These are phyloP conservation scores for Pheosia gnoma DNA, from an alignment of 2,888 invertebrate genomes.

Conservation along the genomic window DNA sequence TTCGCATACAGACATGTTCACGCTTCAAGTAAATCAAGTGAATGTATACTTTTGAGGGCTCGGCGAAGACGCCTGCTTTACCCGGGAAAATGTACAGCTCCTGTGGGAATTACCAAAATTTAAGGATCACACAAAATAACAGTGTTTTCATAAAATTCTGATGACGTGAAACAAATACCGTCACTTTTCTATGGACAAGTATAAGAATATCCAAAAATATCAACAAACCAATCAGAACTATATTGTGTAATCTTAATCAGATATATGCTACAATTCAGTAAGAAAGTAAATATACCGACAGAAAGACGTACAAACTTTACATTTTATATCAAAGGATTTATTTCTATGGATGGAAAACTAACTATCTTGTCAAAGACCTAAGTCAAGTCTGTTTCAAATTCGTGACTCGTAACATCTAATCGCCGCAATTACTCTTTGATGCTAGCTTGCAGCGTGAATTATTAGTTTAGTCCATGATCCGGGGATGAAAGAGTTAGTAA, in stretches of 20 bases:
- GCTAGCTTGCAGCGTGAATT: background rate
- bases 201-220: too few relatives aligned
- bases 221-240: too few relatives aligned
- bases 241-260: too few relatives aligned
- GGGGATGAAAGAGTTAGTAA: background rate
- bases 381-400: background rate
- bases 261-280: too few relatives aligned
- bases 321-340: background rate
- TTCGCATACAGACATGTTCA: slow-evolving; percentile 1
- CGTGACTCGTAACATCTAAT: background rate
- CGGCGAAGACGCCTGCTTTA: background rate
- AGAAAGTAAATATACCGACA: background rate
- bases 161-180: background rate
- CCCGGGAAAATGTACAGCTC: slow-evolving; percentile 1
- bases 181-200: background rate
- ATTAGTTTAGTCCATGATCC: background rate
- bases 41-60: background rate
- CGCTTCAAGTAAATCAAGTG: slow-evolving; percentile 5
- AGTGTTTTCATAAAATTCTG: slow-evolving; percentile 1
- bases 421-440: slow-evolving; percentile 4
- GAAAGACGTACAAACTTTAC: background rate
- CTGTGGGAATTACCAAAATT: background rate
- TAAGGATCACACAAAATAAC: slow-evolving; percentile 5
- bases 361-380: background rate
- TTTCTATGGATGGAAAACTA: background rate